Conservation (phyloP, 2,113 vertebrate genomes). For the Australoheros scitulus region DNA sequence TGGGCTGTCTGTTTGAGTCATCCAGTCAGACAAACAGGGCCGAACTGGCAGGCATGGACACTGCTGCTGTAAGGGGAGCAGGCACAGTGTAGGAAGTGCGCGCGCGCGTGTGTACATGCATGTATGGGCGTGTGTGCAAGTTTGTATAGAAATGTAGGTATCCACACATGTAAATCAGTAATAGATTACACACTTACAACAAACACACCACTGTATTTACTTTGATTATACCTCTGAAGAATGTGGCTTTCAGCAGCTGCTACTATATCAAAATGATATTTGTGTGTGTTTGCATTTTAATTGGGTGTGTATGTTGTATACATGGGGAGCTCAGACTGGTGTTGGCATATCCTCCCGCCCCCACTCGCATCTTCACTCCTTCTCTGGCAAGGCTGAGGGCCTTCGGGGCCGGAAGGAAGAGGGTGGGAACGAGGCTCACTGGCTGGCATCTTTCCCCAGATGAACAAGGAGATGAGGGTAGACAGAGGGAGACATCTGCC, state of each 20-base stretch:
- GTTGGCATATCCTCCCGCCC: slow-evolving; percentile 10
- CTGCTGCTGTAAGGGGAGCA: not conserved
- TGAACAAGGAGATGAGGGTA: slow-evolving; percentile 47
- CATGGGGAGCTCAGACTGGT: slow-evolving; percentile 10
- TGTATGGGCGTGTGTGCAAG: not conserved
- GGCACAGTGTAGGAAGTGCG: slow-evolving; percentile 2
- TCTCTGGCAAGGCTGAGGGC: slow-evolving; percentile 45
- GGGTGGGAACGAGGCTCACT: slow-evolving; percentile 18
- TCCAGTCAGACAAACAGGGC: slow-evolving; percentile 47
- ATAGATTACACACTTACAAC: slow-evolving; percentile 18
- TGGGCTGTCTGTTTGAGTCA: slow-evolving; percentile 41
- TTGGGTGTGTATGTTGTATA: not conserved
- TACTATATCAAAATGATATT: slow-evolving; percentile 17
- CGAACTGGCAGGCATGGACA: slow-evolving; percentile 30
- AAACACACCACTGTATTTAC: slow-evolving; percentile 6
- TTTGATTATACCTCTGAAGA: slow-evolving; percentile 20
- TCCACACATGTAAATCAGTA: slow-evolving; percentile 1
- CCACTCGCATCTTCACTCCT: slow-evolving; percentile 29
- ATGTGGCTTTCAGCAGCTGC: slow-evolving; percentile 15
- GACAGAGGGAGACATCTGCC: slow-evolving; percentile 64
- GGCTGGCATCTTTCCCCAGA: slow-evolving; percentile 61
- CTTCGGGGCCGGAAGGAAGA: slow-evolving; percentile 39
- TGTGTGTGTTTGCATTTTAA: slow-evolving; percentile 3
- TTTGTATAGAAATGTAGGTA: not conserved
- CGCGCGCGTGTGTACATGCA: not conserved